These are phyloP conservation scores for Aphelocoma californica DNA, from an alignment of 2,797 vertebrate genomes.

Conservation along the genomic window DNA sequence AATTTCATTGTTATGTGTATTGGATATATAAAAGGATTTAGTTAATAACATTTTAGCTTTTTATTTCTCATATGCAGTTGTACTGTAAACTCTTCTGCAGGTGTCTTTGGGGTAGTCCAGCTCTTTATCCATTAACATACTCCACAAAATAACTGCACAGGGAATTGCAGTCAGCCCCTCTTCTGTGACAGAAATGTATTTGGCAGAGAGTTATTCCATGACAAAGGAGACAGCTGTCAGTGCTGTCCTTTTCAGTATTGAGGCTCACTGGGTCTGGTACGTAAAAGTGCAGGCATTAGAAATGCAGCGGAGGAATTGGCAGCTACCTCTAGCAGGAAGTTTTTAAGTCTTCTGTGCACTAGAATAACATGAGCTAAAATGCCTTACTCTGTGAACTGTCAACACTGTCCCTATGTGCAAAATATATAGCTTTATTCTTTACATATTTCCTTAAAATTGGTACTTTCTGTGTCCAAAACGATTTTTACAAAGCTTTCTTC, in stretches of 20 bases:
- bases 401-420: neutral
- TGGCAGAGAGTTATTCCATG: slow-evolving; percentile 11
- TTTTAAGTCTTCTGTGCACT: neutral
- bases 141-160: neutral
- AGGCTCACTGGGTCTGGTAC: neutral
- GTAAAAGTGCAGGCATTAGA: neutral
- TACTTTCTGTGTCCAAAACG: neutral
- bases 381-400: neutral
- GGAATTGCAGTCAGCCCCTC: neutral
- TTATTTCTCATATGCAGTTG: neutral
- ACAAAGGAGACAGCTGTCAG: slow-evolving; percentile 55
- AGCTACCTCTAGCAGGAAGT: slow-evolving; percentile 23
- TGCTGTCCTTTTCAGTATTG: slow-evolving; percentile 16
- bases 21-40: neutral
- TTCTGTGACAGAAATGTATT: slow-evolving; percentile 1
- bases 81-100: neutral
- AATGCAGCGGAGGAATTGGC: slow-evolving; percentile 31
- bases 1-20: neutral
- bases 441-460: neutral
- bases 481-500: neutral
- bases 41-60: neutral
- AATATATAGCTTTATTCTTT: neutral
- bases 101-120: neutral
- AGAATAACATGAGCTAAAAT: neutral
- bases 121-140: neutral